Conservation (phyloP, 2,113 vertebrate genomes). For the Oceanites oceanicus region DNA sequence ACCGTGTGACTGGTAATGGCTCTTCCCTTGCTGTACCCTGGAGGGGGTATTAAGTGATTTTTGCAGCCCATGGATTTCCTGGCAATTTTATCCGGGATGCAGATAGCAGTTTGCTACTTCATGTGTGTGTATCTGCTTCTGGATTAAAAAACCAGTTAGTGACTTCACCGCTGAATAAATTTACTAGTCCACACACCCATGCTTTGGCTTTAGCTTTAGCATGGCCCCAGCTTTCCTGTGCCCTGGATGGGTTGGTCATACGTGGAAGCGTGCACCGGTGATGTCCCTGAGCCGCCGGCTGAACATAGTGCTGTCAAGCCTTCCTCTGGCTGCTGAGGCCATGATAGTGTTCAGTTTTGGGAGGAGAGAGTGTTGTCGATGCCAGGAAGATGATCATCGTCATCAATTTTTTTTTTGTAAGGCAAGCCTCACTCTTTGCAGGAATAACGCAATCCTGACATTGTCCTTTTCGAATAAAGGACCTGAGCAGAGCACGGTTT, state of each 20-base stretch:
- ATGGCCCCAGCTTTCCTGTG: neutral
- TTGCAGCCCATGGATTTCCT: neutral
- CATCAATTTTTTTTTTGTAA: neutral
- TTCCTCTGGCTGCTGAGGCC: neutral
- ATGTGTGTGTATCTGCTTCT: neutral
- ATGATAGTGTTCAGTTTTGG: neutral
- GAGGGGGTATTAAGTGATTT: neutral
- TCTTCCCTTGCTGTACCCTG: neutral
- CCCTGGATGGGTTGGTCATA: neutral
- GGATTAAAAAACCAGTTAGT: neutral
- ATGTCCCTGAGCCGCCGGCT: rapidly evolving
- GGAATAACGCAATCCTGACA: neutral
- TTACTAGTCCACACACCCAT: rapidly evolving
- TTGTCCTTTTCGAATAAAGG: neutral
- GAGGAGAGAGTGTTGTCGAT: rapidly evolving
- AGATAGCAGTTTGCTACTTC: neutral
- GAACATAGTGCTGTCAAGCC: neutral
- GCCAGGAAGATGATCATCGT: neutral
- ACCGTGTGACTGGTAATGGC: neutral
- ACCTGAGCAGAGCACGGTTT: neutral
- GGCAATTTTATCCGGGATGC: neutral
- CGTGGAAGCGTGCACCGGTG: rapidly evolving
- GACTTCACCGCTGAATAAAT: neutral
- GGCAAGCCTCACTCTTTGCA: neutral
- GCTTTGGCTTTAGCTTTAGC: neutral